Evolutionary conservation across 2,113 vertebrate species (phyloP).

Genomic region (Anser brachyrhynchus): DNA sequence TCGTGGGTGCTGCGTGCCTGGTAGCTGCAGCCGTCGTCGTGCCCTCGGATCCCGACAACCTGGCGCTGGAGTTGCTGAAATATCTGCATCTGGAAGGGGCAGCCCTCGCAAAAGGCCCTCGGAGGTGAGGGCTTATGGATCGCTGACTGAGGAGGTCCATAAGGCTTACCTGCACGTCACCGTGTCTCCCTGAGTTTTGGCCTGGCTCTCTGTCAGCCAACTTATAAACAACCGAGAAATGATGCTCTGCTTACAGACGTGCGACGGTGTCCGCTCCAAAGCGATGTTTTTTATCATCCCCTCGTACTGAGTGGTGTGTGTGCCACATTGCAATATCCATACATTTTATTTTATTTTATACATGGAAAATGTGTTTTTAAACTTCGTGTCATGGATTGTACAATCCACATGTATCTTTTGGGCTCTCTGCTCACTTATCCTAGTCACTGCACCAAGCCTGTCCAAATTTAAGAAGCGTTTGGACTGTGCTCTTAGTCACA

Average conservation of each 20-base stretch:
- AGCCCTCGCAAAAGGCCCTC: not conserved
- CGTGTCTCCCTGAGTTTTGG: not conserved
- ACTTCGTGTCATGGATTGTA: rapidly evolving
- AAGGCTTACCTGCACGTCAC: not conserved
- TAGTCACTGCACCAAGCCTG: no score
- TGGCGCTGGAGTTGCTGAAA: not conserved
- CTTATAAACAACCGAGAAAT: not conserved
- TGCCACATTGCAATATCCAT: not conserved
- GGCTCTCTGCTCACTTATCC: not conserved
- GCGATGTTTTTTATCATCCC: rapidly evolving
- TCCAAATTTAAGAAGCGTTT: no score
- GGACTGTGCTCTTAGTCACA: no score
- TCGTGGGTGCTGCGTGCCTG: not conserved
- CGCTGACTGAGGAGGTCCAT: not conserved
- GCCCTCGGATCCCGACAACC: not conserved
- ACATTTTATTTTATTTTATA: not conserved
- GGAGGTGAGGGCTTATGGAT: not conserved
- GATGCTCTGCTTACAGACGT: rapidly evolving
- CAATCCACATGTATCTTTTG: not conserved
- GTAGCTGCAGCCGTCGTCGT: not conserved
- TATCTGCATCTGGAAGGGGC: not conserved
- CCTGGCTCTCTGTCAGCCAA: not conserved
- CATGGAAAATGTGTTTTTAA: not conserved
- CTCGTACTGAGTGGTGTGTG: not conserved
- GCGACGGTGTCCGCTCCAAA: not conserved